Base-by-base conservation (phyloP, 2,797 vertebrate species). In the Hapalemur alaotrensis region DNA sequence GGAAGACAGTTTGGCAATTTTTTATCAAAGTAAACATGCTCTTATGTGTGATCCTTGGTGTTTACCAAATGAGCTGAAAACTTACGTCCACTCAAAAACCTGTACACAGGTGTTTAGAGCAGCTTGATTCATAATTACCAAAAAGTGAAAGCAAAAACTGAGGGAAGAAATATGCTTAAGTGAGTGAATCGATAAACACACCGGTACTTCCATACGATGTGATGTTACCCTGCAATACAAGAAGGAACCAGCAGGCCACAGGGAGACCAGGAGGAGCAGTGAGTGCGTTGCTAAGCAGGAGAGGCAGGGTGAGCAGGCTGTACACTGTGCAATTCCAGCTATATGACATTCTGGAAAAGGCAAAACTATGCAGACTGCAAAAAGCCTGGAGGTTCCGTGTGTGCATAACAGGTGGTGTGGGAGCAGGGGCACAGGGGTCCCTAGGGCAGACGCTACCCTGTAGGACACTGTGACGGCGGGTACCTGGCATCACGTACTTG, bases 261-360 rank as follows among this genome's bases (percentile, higher is more conserved):
- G 28, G 35, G 41, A 61, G 57, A 46, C 38, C 2, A 0, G 35
- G 73, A 11, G 17, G 32, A 4, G 7, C 1, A 0, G 15, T 38
- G 38, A 50, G 14, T 4, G 5, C 28, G 7, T 11, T 2, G 23
- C 32, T 9, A 5, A 12, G 46, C 18, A 20, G 30, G 22, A 13
- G 28, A 13, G 9, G 72, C 86, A 10, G 20, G 1, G 25, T 3
- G 61, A 6, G 25, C 25, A 14, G 76, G 22, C 65, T 10, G 3
- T 10, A 43, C 2, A 0, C 22, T 0, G 30, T n/a, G 6, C 13
- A 28, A 35, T 5, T 20, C 14, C 50, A 35, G 0, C 23, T 12
- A 0, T 0, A 32, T 0, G 28, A 32, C 28, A 7, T 23, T 38
- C 25, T 0, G 13, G 7, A n/a, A 17, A 15, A 52, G 73, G 30